phyloP scores from a whole-genome alignment of 2,888 invertebrate species.

The Lycia hirtaria region DNA sequence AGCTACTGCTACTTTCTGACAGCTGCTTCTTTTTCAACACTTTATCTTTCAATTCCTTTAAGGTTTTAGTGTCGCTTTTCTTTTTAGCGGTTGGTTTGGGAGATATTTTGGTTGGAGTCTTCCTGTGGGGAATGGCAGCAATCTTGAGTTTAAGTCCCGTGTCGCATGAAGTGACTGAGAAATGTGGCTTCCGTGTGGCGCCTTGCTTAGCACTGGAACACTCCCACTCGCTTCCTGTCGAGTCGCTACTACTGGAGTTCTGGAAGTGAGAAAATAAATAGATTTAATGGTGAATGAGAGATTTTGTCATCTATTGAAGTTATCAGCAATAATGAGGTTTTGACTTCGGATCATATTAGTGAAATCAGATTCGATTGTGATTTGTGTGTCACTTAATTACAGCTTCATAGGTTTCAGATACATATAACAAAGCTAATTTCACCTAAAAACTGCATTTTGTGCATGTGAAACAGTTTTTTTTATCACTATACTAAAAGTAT shows the following conservation, averaged over 20 bases:
- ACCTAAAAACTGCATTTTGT: too few species aligned
- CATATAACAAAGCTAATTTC: too few species aligned
- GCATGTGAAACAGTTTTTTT: too few species aligned
- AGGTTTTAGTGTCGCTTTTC: slow-evolving; percentile 60
- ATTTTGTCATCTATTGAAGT: background rate
- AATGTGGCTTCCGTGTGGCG: slow-evolving; percentile 76
- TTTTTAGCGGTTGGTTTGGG: slow-evolving; percentile 69
- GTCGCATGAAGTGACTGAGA: slow-evolving; percentile 87
- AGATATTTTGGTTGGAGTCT: slow-evolving; percentile 66
- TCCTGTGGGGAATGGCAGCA: slow-evolving; percentile 85
- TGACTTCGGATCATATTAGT: too few species aligned
- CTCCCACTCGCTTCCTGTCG: slow-evolving; percentile 79
- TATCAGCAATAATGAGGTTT: too few species aligned
- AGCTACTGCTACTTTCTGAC: slow-evolving; percentile 78
- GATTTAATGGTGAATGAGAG: background rate
- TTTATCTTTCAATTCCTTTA: slow-evolving; percentile 48
- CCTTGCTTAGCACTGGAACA: slow-evolving; percentile 68
- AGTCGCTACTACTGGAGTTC: slow-evolving; percentile 73
- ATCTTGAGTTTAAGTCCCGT: slow-evolving; percentile 87
- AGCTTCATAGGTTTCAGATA: too few species aligned
- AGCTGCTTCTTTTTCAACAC: slow-evolving; percentile 62
- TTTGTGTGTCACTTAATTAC: too few species aligned
- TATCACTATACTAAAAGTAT: too few species aligned
- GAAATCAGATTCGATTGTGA: too few species aligned
- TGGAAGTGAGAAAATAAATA: slow-evolving; percentile 53